Evolutionary conservation across 2,797 vertebrate genomes (phyloP), one percentile per base, ranked within the genome.

Genomic region (Pachyuromys duprasi): DNA sequence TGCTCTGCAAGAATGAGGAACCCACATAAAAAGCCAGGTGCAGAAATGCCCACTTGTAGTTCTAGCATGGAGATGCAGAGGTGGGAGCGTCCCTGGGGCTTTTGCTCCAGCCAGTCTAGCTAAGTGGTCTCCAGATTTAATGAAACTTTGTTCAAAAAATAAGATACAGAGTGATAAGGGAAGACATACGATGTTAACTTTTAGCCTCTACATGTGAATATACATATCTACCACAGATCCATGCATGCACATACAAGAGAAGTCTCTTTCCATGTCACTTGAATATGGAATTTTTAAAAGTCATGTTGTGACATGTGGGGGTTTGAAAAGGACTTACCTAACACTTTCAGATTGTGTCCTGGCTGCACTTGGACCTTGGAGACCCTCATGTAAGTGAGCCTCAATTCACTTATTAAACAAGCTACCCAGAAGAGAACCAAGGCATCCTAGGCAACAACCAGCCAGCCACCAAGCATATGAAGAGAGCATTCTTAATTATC

Each of bases 301-400:
- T 75, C 24, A 22, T 75, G 39, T 45, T 42, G 26, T 92, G 36
- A 74, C 15, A 79, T 49, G 20, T 39, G 94, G 67, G 95, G 33
- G 5, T 94, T 94, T 72, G 57, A 90, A 70, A 93, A 76, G 45
- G 39, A 89, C 39, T 90, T 82, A 57, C 3, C 33, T 70, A 53
- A 78, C 5, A 89, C 9, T 42, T 57, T 36, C 13, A 36, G 45
- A 15, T 70, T 67, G 12, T 76, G 7, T 53, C 79, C 67, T 91
- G 86, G 65, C 80, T 81, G 8, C 15, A 62, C 22, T 88, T 75
- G 17, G 55, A 94, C 89, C 24, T 91, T 78, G 70, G 24, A 95
- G 55, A 89, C 12, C 63, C 45, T 49, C 36, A 31, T 53, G 49
- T 89, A 57, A 74, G 72, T 33, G 31, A 95, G 39, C 33, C 9